phyloP scores from a whole-genome alignment of 2,113 vertebrate genomes.

The Thymallus thymallus region DNA sequence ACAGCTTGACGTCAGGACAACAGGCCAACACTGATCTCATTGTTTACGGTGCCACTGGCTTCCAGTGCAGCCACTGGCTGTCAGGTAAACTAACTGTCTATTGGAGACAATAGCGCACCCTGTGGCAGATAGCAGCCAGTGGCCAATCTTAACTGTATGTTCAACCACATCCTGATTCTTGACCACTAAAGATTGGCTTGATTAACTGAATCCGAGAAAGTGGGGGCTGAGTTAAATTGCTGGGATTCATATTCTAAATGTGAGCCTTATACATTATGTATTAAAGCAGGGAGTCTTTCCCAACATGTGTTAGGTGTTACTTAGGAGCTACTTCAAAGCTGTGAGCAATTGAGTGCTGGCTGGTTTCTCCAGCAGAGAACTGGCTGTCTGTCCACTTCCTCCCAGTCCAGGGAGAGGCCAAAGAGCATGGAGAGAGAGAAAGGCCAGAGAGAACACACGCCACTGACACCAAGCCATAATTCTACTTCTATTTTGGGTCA shows the following conservation, averaged over 20 bases:
- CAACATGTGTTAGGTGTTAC: constrained; percentile 56
- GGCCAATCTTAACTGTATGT: too few species aligned
- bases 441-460: constrained; percentile 4
- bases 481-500: too few species aligned
- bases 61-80: constrained; percentile 54
- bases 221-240: constrained; percentile 32
- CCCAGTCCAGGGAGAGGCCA: constrained; percentile 42
- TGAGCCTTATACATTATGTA: constrained; percentile 40
- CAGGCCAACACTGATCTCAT: constrained; percentile 65
- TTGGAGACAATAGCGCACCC: constrained; percentile 52
- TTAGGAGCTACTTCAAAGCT: constrained; percentile 16
- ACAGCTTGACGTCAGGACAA: constrained; percentile 49
- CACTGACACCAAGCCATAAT: background rate
- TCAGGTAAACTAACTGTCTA: constrained; percentile 28
- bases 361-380: constrained; percentile 44
- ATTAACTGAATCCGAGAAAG: constrained; percentile 31
- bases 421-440: constrained; percentile 34
- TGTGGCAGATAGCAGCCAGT: constrained; percentile 29
- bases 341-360: constrained; percentile 39
- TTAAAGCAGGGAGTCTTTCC: constrained; percentile 34
- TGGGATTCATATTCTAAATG: constrained; percentile 33
- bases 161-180: constrained; percentile 39
- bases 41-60: constrained; percentile 56
- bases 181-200: constrained; percentile 8
- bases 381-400: constrained; percentile 40